Conservation (phyloP, 2,888 invertebrate genomes). For the Cephonodes hylas region DNA sequence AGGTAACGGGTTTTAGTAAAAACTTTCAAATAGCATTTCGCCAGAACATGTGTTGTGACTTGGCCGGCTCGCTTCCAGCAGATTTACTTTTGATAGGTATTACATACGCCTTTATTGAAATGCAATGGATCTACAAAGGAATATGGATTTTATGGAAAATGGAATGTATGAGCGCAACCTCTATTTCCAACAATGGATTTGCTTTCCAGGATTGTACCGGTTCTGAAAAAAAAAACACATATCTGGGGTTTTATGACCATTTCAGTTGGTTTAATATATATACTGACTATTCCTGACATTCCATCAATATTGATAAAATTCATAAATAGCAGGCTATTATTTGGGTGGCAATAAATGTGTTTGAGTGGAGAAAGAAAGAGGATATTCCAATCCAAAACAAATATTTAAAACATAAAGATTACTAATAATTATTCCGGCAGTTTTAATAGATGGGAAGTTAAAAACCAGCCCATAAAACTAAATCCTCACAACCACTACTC, state of each 20-base stretch:
- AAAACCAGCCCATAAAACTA: too few relatives aligned
- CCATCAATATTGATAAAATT: too few relatives aligned
- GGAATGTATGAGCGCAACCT: neutral
- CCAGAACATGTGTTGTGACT: neutral
- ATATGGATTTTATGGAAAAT: neutral
- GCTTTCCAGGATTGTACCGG: neutral
- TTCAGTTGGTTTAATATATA: too few relatives aligned
- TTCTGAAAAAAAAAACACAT: neutral
- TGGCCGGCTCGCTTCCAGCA: neutral
- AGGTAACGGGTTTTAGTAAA: neutral
- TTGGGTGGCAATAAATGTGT: too few relatives aligned
- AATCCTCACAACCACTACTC: too few relatives aligned
- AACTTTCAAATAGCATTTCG: neutral
- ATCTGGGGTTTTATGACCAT: neutral
- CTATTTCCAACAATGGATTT: neutral
- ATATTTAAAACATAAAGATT: too few relatives aligned
- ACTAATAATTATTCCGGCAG: too few relatives aligned
- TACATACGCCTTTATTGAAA: neutral
- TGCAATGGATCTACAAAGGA: slow-evolving; percentile 3
- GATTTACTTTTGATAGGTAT: neutral
- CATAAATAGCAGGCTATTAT: too few relatives aligned
- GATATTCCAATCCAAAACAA: too few relatives aligned
- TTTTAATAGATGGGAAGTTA: too few relatives aligned
- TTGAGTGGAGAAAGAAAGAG: too few relatives aligned
- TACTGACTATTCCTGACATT: too few relatives aligned